Evolutionary conservation across 2,797 vertebrate species (phyloP).

Genomic region (Nyctalus aviator): DNA sequence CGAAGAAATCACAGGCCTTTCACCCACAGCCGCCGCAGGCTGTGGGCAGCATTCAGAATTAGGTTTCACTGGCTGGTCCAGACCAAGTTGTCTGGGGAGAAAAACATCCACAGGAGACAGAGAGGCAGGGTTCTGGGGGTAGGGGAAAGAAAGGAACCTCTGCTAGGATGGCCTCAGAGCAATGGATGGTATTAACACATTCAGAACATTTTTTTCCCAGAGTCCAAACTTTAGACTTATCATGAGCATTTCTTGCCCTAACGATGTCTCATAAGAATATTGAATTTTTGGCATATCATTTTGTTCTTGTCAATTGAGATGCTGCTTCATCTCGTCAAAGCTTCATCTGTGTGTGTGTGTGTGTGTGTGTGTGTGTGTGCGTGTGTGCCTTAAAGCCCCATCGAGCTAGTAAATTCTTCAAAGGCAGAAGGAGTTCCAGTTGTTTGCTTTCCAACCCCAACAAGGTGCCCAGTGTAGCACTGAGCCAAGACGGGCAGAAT

Average conservation of each 20-base stretch:
- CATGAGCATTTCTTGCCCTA: neutral
- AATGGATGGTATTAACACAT: neutral
- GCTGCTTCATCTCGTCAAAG: neutral
- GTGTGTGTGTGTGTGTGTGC: no score
- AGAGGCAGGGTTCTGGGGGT: neutral
- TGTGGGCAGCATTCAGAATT: neutral
- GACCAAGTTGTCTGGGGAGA: neutral
- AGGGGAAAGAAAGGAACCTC: neutral
- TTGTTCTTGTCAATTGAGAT: slow-evolving; percentile 17
- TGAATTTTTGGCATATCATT: neutral
- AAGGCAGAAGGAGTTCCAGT: neutral
- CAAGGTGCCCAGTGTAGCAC: neutral
- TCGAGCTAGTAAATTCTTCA: slow-evolving; percentile 11
- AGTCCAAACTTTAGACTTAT: neutral
- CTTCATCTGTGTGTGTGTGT: neutral
- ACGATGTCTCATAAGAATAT: neutral
- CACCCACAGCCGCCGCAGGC: neutral
- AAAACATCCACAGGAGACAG: neutral
- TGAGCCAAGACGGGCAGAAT: neutral
- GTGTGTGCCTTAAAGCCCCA: neutral
- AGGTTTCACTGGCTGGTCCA: neutral
- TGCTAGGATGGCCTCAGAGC: neutral
- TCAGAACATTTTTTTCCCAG: neutral
- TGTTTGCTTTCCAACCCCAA: neutral
- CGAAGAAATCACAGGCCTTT: neutral